phyloP scores from a whole-genome alignment of 2,888 invertebrate genomes.

The Blastobasis lacticolella region DNA sequence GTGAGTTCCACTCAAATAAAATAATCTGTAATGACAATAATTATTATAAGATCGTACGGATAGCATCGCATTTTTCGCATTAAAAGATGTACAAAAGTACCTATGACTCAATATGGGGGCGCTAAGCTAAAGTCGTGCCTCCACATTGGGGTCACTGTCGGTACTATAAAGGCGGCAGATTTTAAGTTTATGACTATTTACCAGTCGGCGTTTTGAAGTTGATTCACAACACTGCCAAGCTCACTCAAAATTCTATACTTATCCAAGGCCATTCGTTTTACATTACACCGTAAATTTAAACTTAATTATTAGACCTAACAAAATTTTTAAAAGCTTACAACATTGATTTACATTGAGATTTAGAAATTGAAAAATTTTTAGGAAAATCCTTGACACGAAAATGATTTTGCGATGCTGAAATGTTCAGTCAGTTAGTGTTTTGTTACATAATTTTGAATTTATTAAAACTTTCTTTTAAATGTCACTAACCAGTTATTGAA shows the following conservation, averaged over 20 bases:
- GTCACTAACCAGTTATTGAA: too few species aligned
- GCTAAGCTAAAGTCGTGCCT: neutral
- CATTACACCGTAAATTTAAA: slow-evolving; percentile 2
- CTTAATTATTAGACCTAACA: too few species aligned
- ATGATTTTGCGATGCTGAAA: slow-evolving; percentile 1
- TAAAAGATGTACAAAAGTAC: too few species aligned
- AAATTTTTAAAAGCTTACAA: too few species aligned
- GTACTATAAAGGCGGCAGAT: neutral
- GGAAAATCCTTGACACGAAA: neutral
- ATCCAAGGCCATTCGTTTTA: slow-evolving; percentile 47
- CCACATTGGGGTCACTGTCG: neutral
- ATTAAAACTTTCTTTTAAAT: too few species aligned
- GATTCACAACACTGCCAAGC: slow-evolving; percentile 61
- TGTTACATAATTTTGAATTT: slow-evolving; percentile 1
- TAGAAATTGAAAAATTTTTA: neutral
- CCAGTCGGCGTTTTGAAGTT: slow-evolving; percentile 63
- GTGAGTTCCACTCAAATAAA: too few species aligned
- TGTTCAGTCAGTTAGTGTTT: slow-evolving; percentile 6
- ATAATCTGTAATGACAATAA: too few species aligned
- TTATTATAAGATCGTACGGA: too few species aligned
- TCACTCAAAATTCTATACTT: slow-evolving; percentile 58
- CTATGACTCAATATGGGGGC: too few species aligned
- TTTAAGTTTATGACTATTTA: slow-evolving; percentile 21
- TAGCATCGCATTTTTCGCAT: too few species aligned
- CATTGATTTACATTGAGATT: too few species aligned